Base-by-base conservation (phyloP, 2,888 invertebrate species). In the Drosophila meridiana region DNA sequence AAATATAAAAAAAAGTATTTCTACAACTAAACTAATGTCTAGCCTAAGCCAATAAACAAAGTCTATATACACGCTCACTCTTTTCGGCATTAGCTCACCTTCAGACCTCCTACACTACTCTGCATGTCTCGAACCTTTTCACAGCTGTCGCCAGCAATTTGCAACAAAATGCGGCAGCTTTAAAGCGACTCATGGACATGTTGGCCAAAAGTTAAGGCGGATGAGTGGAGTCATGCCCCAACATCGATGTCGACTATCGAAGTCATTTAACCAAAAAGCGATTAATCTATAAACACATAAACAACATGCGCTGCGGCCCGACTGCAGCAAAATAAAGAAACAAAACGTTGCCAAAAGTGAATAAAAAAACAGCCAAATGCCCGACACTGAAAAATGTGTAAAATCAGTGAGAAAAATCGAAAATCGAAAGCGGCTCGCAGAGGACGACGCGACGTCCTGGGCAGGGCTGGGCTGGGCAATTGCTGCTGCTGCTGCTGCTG, bases 241-340 rank as follows among this genome's bases (percentile, higher is more conserved):
- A 48, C 62, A 67, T 58, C 75, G 63, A 71, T 43, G 53, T 65
- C 82, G 89, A 85, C 88, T 82, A 89, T 90, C 83, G 90, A 90
- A 92, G 88, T 90, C 92, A 91, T 92, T 91, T 92, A 91, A 89
- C 88, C 88, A 91, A 91, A 89, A 90, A 90, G 81, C 91, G 92
- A 91, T 91, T 91, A 91, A 91, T 91, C 92, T 91, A 91, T 91
- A 89, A 91, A 90, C 91, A 89, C 90, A 91, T 92, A 91, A 92
- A 92, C 91, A 91, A 90, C 91, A 89, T 79, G 78, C 83, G 82
- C 87, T 63, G 67, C 73, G 56, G 56, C 63, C 38, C 55, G 59
- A 63, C 64, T 43, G 66, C 38, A 55, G 28, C 36, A 42, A 32
- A 34, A 34, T 38, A 36, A 57, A 47, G 47, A 62, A 55, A 20